A percentile compares a stretch with the other conserved stretches of the same genome.
Conservation (phyloP, 2,797 vertebrate genomes). For the Molossus molossus region DNA sequence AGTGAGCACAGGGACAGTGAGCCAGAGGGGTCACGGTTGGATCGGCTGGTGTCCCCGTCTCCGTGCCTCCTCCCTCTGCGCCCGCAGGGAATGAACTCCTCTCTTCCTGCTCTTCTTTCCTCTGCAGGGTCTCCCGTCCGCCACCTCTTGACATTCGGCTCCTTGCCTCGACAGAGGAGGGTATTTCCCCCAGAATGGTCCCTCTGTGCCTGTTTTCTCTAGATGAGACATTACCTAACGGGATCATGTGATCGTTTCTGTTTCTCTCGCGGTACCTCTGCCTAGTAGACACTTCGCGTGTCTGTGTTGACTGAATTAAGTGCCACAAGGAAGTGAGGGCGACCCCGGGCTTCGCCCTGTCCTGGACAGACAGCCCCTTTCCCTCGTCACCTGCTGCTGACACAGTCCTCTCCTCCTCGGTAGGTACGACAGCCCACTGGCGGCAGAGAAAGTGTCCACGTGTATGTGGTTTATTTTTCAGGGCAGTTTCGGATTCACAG, state of each 20-base stretch:
- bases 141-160: background rate
- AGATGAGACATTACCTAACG: background rate
- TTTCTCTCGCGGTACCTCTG: background rate
- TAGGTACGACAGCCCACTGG: no score
- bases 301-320: background rate
- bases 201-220: background rate
- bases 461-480: background rate
- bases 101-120: background rate
- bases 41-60: background rate
- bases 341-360: background rate
- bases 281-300: accelerated
- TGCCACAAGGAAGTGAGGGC: accelerated
- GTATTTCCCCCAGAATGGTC: background rate
- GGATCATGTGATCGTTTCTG: background rate
- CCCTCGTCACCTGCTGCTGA: background rate
- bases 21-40: background rate
- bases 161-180: background rate
- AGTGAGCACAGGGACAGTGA: background rate
- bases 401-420: background rate
- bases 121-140: background rate
- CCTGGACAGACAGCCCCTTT: background rate
- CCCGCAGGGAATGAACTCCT: background rate
- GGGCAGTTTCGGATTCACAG: background rate
- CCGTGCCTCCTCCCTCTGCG: accelerated
- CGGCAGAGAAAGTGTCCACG: background rate